These are phyloP conservation scores for Ptiloglossa arizonensis DNA, from an alignment of 1,140 invertebrate genomes.

Conservation along the genomic window DNA sequence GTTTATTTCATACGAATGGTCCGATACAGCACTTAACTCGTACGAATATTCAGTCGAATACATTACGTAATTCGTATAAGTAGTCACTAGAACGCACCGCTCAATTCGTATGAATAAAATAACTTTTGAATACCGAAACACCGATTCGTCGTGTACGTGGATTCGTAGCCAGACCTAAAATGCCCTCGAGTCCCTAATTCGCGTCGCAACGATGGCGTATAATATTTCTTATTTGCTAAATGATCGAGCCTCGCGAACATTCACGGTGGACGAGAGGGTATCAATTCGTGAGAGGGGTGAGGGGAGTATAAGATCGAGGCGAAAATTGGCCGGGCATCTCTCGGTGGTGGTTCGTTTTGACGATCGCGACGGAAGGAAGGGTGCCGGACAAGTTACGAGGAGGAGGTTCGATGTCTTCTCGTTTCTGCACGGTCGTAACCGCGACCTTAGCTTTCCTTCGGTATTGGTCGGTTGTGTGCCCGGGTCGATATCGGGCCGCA, in stretches of 20 bases:
- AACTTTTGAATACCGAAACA: too few species aligned
- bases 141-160: too few species aligned
- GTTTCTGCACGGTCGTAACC: conserved; percentile 53
- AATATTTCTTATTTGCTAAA: not conserved
- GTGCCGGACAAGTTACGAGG: conserved; percentile 43
- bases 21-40: too few species aligned
- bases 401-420: conserved; percentile 13
- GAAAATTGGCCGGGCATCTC: conserved; percentile 7
- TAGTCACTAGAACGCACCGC: too few species aligned
- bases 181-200: too few species aligned
- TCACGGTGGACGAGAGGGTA: not conserved
- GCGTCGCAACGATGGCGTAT: too few species aligned
- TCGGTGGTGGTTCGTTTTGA: not conserved
- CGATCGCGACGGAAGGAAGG: conserved; percentile 7
- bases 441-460: conserved; percentile 63
- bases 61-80: too few species aligned
- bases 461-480: conserved; percentile 56
- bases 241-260: not conserved
- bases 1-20: too few species aligned
- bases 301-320: not conserved
- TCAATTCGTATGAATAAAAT: too few species aligned
- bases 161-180: too few species aligned
- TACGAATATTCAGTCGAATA: too few species aligned
- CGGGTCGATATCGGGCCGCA: conserved; percentile 67
- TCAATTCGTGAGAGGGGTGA: not conserved